Evolutionary conservation across 1,140 invertebrate species (phyloP).

Genomic region (Aphidius ervi): DNA sequence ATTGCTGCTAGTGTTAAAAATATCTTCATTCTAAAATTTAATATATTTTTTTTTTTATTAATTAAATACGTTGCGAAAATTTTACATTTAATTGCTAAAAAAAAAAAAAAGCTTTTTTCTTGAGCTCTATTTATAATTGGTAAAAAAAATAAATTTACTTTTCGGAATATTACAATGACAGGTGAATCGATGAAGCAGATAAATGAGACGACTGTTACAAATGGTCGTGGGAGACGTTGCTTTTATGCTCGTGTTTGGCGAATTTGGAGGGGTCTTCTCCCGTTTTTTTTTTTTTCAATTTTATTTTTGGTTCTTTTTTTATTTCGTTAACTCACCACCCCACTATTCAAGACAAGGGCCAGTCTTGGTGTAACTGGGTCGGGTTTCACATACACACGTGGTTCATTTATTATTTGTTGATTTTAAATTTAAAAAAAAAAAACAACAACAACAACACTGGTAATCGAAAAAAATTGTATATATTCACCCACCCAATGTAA

Average conservation of each 20-base stretch:
- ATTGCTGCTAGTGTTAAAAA: constrained; percentile 38
- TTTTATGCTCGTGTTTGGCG: constrained; percentile 4
- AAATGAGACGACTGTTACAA: background rate
- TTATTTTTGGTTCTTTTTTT: background rate
- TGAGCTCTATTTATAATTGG: too few species aligned
- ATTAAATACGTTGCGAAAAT: too few species aligned
- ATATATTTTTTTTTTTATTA: background rate
- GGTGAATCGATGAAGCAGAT: too few species aligned
- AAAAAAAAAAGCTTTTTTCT: background rate
- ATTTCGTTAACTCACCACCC: background rate
- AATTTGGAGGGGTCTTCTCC: constrained; percentile 10
- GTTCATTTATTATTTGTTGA: background rate
- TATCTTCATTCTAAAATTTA: constrained; percentile 36
- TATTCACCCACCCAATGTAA: constrained; percentile 1
- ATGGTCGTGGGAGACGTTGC: background rate
- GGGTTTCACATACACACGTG: constrained; percentile 3
- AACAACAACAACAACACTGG: too few species aligned
- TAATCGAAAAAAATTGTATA: constrained; percentile 2
- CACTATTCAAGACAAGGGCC: constrained; percentile 7
- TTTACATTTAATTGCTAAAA: too few species aligned
- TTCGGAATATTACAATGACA: too few species aligned
- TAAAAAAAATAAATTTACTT: too few species aligned
- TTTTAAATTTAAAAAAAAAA: background rate
- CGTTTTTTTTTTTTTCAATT: background rate
- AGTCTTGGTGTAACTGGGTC: constrained; percentile 15